Evolutionary conservation across 1,140 invertebrate species (phyloP), one percentile per base, ranked within the genome.

Genomic region (Myzus persicae): DNA sequence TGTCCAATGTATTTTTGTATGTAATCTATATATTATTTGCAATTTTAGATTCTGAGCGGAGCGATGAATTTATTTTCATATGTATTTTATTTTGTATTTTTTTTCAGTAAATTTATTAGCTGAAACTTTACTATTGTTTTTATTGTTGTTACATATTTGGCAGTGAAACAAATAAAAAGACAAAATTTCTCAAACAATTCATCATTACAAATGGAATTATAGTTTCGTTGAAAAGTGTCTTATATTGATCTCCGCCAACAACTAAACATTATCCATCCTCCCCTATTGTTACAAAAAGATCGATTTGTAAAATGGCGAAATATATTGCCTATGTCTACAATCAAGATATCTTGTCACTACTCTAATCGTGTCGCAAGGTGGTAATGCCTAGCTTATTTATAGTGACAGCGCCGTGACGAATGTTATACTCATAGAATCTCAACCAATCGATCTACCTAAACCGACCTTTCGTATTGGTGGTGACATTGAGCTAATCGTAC

Each of bases 251-350:
- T 76, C 11, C 59, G 59, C 20, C 59, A n/a, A 14, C 4, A 76
- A 76, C 59, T 67, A 31, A 67, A 67, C 59, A 76, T 76, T 76
- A n/a, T n/a, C n/a, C n/a, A 2, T 76, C 5, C 11, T n/a, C 11
- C 31, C n/a, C n/a, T 76, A 76, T 76, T 76, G 59, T 76, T 76
- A 76, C n/a, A n/a, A n/a, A 76, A n/a, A n/a, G 59, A 76, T 76
- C 14, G 59, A 76, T 22, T 51, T 22, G 48, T 51, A 51, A 24
- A 51, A 76, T 5, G n/a, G 14, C 36, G n/a, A 76, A 76, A 76
- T 76, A 76, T 76, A 76, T 76, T 36, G 36, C 59, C 59, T 76
- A 76, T 36, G 59, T 76, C n/a, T 76, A 76, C 59, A 14, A 82
- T 82, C 36, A 7, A 36, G 36, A 82, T 82, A 38, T 82, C 20